phyloP scores from a whole-genome alignment of 37 sponge, comb jelly and placozoan species.

The Lycopodina hypogea region DNA sequence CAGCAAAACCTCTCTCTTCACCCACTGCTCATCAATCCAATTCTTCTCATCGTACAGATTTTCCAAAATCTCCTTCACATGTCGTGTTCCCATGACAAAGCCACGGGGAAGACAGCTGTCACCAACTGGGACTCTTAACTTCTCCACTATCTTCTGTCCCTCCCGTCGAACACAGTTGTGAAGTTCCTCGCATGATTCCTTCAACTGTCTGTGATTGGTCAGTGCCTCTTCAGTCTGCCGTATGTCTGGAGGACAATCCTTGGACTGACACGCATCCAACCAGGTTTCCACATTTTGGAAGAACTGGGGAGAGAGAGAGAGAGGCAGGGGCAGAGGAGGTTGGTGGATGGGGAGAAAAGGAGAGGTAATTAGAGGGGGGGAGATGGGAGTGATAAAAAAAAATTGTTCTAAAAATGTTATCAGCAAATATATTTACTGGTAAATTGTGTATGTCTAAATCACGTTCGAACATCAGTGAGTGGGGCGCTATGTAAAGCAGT shows the following conservation, averaged over 20 bases:
- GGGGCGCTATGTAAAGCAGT: too few relatives aligned
- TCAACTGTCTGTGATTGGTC: slow-evolving; percentile 21
- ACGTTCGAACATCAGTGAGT: too few relatives aligned
- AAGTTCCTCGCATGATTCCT: slow-evolving; percentile 13
- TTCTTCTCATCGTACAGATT: slow-evolving; percentile 47
- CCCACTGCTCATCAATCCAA: slow-evolving; percentile 58
- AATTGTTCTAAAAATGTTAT: too few relatives aligned
- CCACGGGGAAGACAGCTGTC: slow-evolving; percentile 23
- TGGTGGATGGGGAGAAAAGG: too few relatives aligned
- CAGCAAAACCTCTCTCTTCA: slow-evolving; percentile 13
- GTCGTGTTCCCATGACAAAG: slow-evolving; percentile 37
- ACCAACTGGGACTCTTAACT: slow-evolving; percentile 41
- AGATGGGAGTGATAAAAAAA: background rate
- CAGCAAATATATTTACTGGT: too few relatives aligned
- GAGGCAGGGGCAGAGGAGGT: background rate
- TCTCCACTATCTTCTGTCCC: slow-evolving; percentile 46
- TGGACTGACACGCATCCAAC: slow-evolving; percentile 30
- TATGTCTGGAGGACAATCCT: slow-evolving; percentile 10
- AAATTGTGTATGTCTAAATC: too few relatives aligned
- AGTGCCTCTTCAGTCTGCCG: slow-evolving; percentile 4
- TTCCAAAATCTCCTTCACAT: slow-evolving; percentile 62
- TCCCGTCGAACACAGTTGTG: slow-evolving; percentile 10
- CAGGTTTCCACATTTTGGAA: slow-evolving; percentile 37
- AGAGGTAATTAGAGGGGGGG: background rate
- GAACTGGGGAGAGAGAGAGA: slow-evolving; percentile 35